Conservation (phyloP, 2,888 invertebrate genomes). For the Ephialtes manifestator region DNA sequence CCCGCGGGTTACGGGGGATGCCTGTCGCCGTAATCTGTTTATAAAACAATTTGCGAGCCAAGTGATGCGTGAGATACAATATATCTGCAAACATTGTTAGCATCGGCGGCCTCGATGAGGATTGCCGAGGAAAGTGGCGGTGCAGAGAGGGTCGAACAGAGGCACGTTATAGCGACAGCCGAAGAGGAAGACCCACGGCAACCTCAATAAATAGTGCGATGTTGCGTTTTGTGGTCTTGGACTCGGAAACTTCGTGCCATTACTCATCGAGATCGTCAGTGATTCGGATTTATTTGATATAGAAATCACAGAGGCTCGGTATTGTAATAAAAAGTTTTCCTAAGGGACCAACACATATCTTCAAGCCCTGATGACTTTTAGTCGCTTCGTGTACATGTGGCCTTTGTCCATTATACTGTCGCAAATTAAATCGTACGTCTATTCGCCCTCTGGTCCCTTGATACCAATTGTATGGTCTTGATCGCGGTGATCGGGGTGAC, state of each 20-base stretch:
- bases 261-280: slow-evolving; percentile 64
- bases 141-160: slow-evolving; percentile 59
- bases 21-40: slow-evolving; percentile 91
- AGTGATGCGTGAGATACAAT: slow-evolving; percentile 89
- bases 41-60: slow-evolving; percentile 93
- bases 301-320: slow-evolving; percentile 45
- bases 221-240: slow-evolving; percentile 25
- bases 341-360: slow-evolving; percentile 40
- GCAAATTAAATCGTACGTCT: slow-evolving; percentile 57
- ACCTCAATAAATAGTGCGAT: slow-evolving; percentile 1
- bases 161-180: slow-evolving; percentile 40
- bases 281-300: slow-evolving; percentile 73
- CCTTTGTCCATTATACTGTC: slow-evolving; percentile 16
- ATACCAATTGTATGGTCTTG: slow-evolving; percentile 23
- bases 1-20: slow-evolving; percentile 85
- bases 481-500: background rate
- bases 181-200: slow-evolving; percentile 37
- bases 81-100: slow-evolving; percentile 86
- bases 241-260: slow-evolving; percentile 60
- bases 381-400: slow-evolving; percentile 40
- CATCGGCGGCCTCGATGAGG: slow-evolving; percentile 85
- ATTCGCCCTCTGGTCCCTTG: slow-evolving; percentile 38
- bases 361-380: slow-evolving; percentile 24
- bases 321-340: slow-evolving; percentile 54
- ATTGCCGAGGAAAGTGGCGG: slow-evolving; percentile 81